phyloP scores from a whole-genome alignment of 2,113 vertebrate genomes.

The Nothocercus julius region DNA sequence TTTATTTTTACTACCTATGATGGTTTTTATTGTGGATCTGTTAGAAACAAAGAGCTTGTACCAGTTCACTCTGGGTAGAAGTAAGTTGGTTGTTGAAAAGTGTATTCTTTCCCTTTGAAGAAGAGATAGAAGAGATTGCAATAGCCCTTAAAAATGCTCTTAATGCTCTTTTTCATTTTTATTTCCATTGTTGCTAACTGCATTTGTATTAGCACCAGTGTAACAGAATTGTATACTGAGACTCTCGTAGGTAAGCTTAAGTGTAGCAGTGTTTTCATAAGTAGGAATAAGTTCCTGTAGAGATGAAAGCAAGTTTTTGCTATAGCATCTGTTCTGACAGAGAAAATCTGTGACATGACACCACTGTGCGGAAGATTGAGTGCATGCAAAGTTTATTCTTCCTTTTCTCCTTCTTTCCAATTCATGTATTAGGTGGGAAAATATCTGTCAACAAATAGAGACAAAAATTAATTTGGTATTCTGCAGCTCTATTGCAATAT shows the following conservation, averaged over 20 bases:
- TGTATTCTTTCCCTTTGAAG: background rate
- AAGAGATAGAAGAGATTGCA: background rate
- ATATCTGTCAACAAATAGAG: background rate
- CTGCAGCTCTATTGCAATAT: background rate
- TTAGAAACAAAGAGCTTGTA: background rate
- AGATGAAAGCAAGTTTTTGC: background rate
- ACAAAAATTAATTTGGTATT: background rate
- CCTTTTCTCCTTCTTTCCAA: background rate
- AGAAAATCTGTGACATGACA: background rate
- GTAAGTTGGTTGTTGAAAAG: background rate
- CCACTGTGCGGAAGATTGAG: background rate
- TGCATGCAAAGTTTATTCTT: rapidly evolving
- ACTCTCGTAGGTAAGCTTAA: background rate
- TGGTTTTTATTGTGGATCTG: background rate
- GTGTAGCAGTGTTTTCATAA: background rate
- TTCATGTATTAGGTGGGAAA: background rate
- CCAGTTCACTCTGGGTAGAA: background rate
- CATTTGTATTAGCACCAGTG: background rate
- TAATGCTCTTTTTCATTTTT: background rate
- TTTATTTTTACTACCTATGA: background rate
- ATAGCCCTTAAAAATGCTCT: background rate
- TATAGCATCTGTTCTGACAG: background rate
- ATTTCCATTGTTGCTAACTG: background rate
- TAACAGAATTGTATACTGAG: background rate
- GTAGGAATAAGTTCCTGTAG: background rate